Evolutionary conservation across 2,113 vertebrate species (phyloP).

Genomic region (Oryzias melastigma): DNA sequence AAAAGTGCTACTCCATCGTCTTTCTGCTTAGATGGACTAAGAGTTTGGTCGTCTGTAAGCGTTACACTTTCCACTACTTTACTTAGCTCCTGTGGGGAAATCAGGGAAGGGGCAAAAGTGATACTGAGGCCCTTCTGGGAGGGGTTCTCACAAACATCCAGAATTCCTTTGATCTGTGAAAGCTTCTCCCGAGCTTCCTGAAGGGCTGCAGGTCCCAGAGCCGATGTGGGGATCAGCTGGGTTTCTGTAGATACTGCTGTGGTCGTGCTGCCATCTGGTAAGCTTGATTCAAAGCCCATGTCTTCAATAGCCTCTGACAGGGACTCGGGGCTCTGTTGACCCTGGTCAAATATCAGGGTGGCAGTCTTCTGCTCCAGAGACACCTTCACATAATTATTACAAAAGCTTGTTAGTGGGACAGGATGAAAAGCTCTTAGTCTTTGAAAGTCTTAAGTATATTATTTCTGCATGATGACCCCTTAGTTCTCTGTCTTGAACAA

Average conservation of each 20-base stretch:
- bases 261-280: constrained; percentile 55
- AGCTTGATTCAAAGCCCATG: constrained; percentile 88
- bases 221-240: constrained; percentile 70
- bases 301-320: constrained; percentile 87
- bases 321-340: constrained; percentile 78
- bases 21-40: too few relatives aligned
- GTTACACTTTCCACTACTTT: constrained; percentile 71
- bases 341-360: constrained; percentile 81
- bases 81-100: constrained; percentile 69
- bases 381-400: constrained; percentile 75
- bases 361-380: constrained; percentile 87
- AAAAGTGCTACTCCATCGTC: constrained; percentile 72
- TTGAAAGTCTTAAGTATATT: constrained; percentile 6
- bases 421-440: background rate
- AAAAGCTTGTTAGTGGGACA: too few relatives aligned
- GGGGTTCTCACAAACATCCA: constrained; percentile 75
- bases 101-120: constrained; percentile 81
- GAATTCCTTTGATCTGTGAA: constrained; percentile 78
- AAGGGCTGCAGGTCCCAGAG: constrained; percentile 58
- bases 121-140: constrained; percentile 74
- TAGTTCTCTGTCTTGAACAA: constrained; percentile 33
- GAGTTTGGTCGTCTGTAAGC: constrained; percentile 13
- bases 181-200: constrained; percentile 72
- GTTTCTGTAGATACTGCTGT: constrained; percentile 78
- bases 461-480: constrained; percentile 23